Evolutionary conservation across 1,140 invertebrate species (phyloP).

Genomic region (Temnothorax nylanderi): DNA sequence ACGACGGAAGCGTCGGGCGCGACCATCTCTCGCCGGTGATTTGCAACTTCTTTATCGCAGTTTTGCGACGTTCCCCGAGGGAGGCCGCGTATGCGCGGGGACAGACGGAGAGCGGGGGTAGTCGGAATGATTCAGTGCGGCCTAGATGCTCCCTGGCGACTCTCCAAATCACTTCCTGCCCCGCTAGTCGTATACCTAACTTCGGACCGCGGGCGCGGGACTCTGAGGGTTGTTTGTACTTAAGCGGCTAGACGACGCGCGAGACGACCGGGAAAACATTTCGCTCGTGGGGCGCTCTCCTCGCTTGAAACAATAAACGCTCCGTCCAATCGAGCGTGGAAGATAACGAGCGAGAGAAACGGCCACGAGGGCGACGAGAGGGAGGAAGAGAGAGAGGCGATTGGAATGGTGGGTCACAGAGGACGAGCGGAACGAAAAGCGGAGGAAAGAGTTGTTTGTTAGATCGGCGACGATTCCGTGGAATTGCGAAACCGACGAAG

Average conservation of each 20-base stretch:
- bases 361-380: slow-evolving; percentile 15
- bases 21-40: slow-evolving; percentile 72
- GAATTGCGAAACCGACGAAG: slow-evolving; percentile 72
- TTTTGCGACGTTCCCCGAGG: slow-evolving; percentile 68
- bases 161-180: slow-evolving; percentile 81
- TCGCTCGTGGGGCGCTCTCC: slow-evolving; percentile 52
- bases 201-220: slow-evolving; percentile 59
- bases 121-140: slow-evolving; percentile 78
- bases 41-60: slow-evolving; percentile 79
- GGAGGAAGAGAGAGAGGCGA: not conserved
- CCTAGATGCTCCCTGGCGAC: slow-evolving; percentile 80
- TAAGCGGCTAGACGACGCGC: slow-evolving; percentile 71
- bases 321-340: slow-evolving; percentile 76
- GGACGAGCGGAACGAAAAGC: not conserved
- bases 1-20: slow-evolving; percentile 53
- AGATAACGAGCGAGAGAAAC: slow-evolving; percentile 75
- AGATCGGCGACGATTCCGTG: slow-evolving; percentile 68
- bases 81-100: slow-evolving; percentile 30
- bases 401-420: not conserved
- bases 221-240: slow-evolving; percentile 76
- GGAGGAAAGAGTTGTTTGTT: slow-evolving; percentile 76
- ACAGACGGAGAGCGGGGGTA: slow-evolving; percentile 7
- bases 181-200: slow-evolving; percentile 66
- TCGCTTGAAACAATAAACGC: slow-evolving; percentile 80
- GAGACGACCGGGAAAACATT: slow-evolving; percentile 75